Conservation (phyloP, 2,797 vertebrate genomes). For the Crenuchus spilurus region DNA sequence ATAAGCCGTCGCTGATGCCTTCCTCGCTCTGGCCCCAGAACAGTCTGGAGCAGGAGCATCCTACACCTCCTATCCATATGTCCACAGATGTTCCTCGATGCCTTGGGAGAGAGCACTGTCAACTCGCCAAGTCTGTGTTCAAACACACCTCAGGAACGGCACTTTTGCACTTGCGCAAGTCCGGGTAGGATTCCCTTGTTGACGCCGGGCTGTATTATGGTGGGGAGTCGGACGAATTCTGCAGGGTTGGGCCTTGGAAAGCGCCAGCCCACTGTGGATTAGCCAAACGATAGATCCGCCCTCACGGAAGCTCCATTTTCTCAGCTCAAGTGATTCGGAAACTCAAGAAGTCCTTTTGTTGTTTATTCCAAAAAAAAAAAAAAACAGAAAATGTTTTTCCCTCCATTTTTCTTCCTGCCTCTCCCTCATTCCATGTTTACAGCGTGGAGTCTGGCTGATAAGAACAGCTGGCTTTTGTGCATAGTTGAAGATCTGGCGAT, state of each 20-base stretch:
- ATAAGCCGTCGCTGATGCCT: slow-evolving; percentile 36
- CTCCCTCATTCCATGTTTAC: slow-evolving; percentile 67
- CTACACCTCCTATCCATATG: slow-evolving; percentile 69
- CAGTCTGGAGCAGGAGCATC: slow-evolving; percentile 24
- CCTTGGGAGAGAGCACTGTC: slow-evolving; percentile 69
- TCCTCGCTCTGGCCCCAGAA: slow-evolving; percentile 34
- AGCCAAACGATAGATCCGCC: slow-evolving; percentile 46
- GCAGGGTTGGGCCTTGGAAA: slow-evolving; percentile 13
- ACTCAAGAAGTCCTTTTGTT: slow-evolving; percentile 62
- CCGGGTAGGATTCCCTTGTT: slow-evolving; percentile 64
- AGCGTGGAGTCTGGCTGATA: slow-evolving; percentile 62
- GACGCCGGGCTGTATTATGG: slow-evolving; percentile 49
- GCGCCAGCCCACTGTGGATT: slow-evolving; percentile 35
- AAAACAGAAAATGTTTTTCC: slow-evolving; percentile 67
- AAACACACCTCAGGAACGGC: slow-evolving; percentile 61
- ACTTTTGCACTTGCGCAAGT: slow-evolving; percentile 45
- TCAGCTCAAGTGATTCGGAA: slow-evolving; percentile 50
- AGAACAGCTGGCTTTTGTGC: slow-evolving; percentile 82
- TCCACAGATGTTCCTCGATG: slow-evolving; percentile 71
- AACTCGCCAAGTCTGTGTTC: slow-evolving; percentile 67
- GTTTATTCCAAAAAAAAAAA: slow-evolving; percentile 74
- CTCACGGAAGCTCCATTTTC: slow-evolving; percentile 51
- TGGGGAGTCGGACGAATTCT: slow-evolving; percentile 22
- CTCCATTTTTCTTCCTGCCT: slow-evolving; percentile 52
- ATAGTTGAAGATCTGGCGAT: slow-evolving; percentile 76